Percentiles rank a stretch among this genome's conserved stretches.
Conservation (phyloP, 2,888 invertebrate genomes). For the Aspidiotus destructor region DNA sequence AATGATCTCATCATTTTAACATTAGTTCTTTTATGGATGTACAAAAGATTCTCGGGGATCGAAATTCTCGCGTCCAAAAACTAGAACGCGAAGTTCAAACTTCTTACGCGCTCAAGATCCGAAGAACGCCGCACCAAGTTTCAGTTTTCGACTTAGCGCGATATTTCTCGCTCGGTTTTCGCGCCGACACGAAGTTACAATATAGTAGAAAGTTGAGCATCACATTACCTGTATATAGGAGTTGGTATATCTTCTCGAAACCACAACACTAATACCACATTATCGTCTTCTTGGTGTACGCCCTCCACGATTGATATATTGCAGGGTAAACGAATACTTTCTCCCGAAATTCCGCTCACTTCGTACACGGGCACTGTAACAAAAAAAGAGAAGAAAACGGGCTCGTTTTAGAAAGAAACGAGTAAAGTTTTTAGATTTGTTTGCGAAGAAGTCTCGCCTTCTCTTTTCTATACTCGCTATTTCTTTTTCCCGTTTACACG, state of each 20-base stretch:
- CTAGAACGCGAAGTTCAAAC: no score
- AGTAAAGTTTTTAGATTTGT: conserved; percentile 15
- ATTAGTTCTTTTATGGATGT: no score
- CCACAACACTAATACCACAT: conserved; percentile 78
- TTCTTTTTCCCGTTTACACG: not conserved
- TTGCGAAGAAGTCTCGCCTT: conserved; percentile 8
- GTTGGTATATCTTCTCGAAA: conserved; percentile 80
- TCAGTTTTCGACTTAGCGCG: no score
- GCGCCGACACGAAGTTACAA: no score
- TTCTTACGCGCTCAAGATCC: no score
- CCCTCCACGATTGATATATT: conserved; percentile 70
- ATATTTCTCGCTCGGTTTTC: no score
- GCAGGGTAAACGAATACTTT: conserved; percentile 78
- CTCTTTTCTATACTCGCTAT: not conserved
- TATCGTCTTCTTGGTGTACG: conserved; percentile 53
- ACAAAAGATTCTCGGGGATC: no score
- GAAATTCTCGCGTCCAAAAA: no score
- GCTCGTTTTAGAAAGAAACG: not conserved
- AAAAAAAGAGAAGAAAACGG: conserved; percentile 11
- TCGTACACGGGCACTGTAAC: conserved; percentile 65
- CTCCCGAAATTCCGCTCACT: conserved; percentile 69
- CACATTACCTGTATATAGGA: conserved; percentile 74
- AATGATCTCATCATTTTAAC: no score
- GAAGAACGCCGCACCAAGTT: no score
- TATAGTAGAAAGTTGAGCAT: no score